Conservation (phyloP, 2,888 invertebrate genomes). For the Hermaeophaga mercurialis region DNA sequence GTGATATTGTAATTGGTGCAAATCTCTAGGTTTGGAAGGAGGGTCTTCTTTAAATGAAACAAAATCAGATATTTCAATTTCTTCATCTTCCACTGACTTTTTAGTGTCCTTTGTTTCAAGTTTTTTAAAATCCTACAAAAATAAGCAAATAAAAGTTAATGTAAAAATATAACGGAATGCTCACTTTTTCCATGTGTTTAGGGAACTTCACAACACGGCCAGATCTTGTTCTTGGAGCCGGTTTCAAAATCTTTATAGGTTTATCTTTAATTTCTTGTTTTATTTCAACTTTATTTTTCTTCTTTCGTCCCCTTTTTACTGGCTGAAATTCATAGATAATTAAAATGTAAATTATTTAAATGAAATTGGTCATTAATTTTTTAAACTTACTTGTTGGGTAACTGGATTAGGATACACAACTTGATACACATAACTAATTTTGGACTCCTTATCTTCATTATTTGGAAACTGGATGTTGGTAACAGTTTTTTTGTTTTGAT, state of each 20-base stretch:
- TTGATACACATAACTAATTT: conserved; percentile 45
- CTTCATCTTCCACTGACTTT: conserved; percentile 34
- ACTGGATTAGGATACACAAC: conserved; percentile 52
- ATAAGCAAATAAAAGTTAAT: conserved; percentile 11
- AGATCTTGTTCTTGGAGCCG: conserved; percentile 48
- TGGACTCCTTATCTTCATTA: conserved; percentile 21
- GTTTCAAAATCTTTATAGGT: conserved; percentile 34
- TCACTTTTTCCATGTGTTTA: conserved; percentile 49
- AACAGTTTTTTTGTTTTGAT: conserved; percentile 9
- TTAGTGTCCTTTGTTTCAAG: conserved; percentile 44
- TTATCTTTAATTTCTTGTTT: conserved; percentile 27
- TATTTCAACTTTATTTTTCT: conserved; percentile 41
- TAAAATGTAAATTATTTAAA: background rate
- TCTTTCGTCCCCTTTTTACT: conserved; percentile 45
- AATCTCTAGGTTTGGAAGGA: conserved; percentile 18
- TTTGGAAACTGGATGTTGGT: conserved; percentile 20
- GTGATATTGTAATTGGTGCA: conserved; percentile 33
- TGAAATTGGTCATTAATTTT: conserved; percentile 27
- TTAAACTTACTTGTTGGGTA: conserved; percentile 9
- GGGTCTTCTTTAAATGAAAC: conserved; percentile 43
- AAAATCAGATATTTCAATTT: conserved; percentile 47
- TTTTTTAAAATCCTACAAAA: conserved; percentile 49
- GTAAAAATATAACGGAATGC: conserved; percentile 16
- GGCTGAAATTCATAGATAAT: conserved; percentile 35
- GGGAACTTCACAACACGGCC: conserved; percentile 53